phyloP scores from a whole-genome alignment of 1,140 invertebrate species.

The Drosophila fuyamai region DNA sequence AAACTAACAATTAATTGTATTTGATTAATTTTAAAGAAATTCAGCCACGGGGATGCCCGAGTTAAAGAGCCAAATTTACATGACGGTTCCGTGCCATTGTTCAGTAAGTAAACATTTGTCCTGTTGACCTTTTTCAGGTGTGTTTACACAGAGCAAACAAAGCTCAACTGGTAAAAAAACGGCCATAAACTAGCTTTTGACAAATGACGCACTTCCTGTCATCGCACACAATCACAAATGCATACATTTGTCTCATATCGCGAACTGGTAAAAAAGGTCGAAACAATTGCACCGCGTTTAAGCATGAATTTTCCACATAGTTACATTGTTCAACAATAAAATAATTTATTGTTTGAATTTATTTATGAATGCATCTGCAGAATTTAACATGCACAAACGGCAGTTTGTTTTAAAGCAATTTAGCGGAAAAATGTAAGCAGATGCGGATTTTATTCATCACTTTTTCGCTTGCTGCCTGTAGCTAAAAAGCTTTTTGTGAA shows the following conservation, averaged over 20 bases:
- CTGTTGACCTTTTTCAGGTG: slow-evolving; percentile 47
- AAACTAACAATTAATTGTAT: slow-evolving; percentile 28
- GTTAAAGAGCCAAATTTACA: slow-evolving; percentile 25
- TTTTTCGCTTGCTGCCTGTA: not conserved
- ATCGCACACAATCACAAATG: slow-evolving; percentile 19
- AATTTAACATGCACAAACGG: slow-evolving; percentile 39
- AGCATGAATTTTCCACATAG: slow-evolving; percentile 40
- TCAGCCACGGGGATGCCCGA: not conserved
- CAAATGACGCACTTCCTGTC: slow-evolving; percentile 67
- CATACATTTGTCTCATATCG: slow-evolving; percentile 32
- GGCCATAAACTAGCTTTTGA: slow-evolving; percentile 63
- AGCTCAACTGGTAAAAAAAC: slow-evolving; percentile 41
- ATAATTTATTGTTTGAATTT: slow-evolving; percentile 48
- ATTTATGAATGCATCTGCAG: slow-evolving; percentile 44
- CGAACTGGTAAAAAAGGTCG: slow-evolving; percentile 24
- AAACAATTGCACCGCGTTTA: slow-evolving; percentile 23
- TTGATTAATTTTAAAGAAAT: slow-evolving; percentile 36
- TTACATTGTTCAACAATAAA: slow-evolving; percentile 31
- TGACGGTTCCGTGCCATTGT: slow-evolving; percentile 14
- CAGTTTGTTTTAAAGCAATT: slow-evolving; percentile 31
- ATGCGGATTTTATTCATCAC: slow-evolving; percentile 3
- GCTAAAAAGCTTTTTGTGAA: not conserved
- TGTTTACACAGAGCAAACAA: slow-evolving; percentile 41
- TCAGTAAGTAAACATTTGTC: slow-evolving; percentile 43
- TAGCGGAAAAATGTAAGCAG: slow-evolving; percentile 21